A percentile compares a stretch with the other conserved stretches of the same genome.
phyloP scores from a whole-genome alignment of 2,113 vertebrate species.

The Oophaga pumilio region DNA sequence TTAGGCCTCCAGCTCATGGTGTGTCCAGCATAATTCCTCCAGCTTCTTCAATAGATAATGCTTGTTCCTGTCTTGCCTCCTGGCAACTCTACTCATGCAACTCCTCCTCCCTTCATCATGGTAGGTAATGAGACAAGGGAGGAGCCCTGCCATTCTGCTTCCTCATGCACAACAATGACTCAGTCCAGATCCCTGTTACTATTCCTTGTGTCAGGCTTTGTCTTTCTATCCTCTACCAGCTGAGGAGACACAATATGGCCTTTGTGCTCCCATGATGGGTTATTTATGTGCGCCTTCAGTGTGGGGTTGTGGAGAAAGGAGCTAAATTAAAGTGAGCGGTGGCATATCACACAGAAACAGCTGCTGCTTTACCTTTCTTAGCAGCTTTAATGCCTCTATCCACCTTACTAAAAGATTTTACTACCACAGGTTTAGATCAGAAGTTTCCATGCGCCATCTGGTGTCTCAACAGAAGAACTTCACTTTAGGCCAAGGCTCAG shows the following conservation, averaged over 20 bases:
- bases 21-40: constrained; percentile 45
- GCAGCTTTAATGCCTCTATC: no score
- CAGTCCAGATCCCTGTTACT: constrained; percentile 19
- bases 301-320: neutral
- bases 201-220: constrained; percentile 4
- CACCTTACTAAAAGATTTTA: no score
- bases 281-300: neutral
- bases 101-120: constrained; percentile 47
- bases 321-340: neutral
- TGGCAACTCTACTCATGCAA: constrained; percentile 28
- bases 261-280: neutral
- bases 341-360: neutral
- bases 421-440: no score
- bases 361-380: neutral
- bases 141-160: constrained; percentile 19
- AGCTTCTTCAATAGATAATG: constrained; percentile 36
- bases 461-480: neutral
- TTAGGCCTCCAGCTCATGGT: constrained; percentile 52
- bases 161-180: constrained; percentile 49
- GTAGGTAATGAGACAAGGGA: constrained; percentile 45
- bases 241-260: neutral
- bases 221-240: neutral
- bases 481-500: no score
- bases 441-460: neutral
- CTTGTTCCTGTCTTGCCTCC: constrained; percentile 45